Percentiles rank a stretch among this genome's conserved stretches.
These are phyloP conservation scores for Meloidogyne floridensis DNA, from an alignment of 1,140 invertebrate genomes.

Conservation along the genomic window DNA sequence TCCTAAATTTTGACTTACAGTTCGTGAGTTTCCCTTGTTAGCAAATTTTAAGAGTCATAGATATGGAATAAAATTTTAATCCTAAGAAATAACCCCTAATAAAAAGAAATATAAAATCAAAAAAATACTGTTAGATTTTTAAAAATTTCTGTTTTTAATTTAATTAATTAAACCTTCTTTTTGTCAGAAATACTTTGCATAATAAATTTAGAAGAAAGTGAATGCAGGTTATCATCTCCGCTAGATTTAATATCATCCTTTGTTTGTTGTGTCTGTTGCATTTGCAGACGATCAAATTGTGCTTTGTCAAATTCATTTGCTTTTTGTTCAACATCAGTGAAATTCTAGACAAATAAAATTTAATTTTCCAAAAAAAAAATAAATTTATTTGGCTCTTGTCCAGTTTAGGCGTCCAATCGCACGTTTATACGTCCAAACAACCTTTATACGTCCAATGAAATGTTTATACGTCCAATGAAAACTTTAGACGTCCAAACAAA, in stretches of 20 bases:
- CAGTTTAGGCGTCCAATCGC: too few relatives aligned
- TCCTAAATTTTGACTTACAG: too few relatives aligned
- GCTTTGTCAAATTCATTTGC: slow-evolving; percentile 68
- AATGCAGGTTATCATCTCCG: neutral
- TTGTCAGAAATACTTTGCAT: slow-evolving; percentile 36
- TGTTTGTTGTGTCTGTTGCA: slow-evolving; percentile 21
- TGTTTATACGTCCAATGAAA: too few relatives aligned
- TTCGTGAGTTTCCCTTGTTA: too few relatives aligned
- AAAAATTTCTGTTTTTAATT: too few relatives aligned
- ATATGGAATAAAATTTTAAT: too few relatives aligned
- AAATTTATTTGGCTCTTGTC: neutral
- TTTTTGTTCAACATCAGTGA: slow-evolving; percentile 89
- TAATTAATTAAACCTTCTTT: neutral
- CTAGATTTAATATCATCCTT: neutral
- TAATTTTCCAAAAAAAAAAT: neutral
- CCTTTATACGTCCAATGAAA: too few relatives aligned
- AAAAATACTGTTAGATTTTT: neutral
- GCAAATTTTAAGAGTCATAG: too few relatives aligned
- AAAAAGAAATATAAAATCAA: neutral
- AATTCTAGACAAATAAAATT: slow-evolving; percentile 72
- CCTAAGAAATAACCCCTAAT: too few relatives aligned
- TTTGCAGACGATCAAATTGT: slow-evolving; percentile 38
- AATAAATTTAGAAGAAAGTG: slow-evolving; percentile 50
- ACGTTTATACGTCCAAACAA: too few relatives aligned
- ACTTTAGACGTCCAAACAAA: too few relatives aligned